These are phyloP conservation scores for Pachliopta kotzebuea DNA, from an alignment of 2,888 invertebrate species.

Conservation along the genomic window DNA sequence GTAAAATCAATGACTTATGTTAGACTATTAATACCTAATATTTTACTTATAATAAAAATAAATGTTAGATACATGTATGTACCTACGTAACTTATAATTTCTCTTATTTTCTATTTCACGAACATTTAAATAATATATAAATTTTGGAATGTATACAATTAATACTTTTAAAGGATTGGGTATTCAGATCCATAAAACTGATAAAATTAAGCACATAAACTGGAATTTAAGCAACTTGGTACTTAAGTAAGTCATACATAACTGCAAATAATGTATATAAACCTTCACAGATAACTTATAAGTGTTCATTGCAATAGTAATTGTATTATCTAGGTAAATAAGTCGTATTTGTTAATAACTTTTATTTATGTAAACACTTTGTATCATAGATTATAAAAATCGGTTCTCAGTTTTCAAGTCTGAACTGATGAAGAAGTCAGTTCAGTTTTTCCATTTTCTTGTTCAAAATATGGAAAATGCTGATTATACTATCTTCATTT, in stretches of 20 bases:
- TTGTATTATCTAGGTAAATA: not conserved
- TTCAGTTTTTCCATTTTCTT: too few species aligned
- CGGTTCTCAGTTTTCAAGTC: not conserved
- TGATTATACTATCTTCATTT: too few species aligned
- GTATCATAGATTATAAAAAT: not conserved
- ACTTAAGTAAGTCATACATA: too few species aligned
- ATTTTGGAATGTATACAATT: conserved; percentile 71
- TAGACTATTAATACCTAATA: not conserved
- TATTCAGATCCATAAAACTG: too few species aligned
- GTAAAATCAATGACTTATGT: not conserved
- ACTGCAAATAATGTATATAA: too few species aligned
- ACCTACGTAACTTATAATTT: too few species aligned
- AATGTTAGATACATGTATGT: not conserved
- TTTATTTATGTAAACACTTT: not conserved
- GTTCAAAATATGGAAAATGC: too few species aligned
- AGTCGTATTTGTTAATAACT: not conserved
- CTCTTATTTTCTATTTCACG: not conserved
- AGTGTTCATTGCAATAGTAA: not conserved
- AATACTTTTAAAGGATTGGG: conserved; percentile 39
- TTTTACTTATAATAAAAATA: not conserved
- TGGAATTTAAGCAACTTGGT: too few species aligned
- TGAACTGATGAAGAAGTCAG: not conserved
- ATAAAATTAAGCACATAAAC: too few species aligned
- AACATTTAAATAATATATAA: conserved; percentile 25
- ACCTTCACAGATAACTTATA: too few species aligned